Percentiles rank a stretch among this genome's conserved stretches.
phyloP scores from a whole-genome alignment of 1,140 invertebrate species.

The Euwallacea fornicatus region DNA sequence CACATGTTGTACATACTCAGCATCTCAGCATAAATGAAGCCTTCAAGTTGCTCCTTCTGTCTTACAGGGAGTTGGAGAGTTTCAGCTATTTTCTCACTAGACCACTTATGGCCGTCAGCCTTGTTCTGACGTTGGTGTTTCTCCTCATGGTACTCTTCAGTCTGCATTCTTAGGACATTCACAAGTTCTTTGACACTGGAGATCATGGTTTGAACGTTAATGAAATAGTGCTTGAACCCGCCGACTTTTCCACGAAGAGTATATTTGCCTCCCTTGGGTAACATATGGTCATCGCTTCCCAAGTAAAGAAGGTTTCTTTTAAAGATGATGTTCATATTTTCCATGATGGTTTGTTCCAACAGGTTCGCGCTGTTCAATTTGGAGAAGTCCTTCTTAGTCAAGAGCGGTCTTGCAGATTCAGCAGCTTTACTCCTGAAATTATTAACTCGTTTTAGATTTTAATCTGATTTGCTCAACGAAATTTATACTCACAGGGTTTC shows the following conservation, averaged over 20 bases:
- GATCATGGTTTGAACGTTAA: conserved; percentile 49
- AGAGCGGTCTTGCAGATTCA: conserved; percentile 56
- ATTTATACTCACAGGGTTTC: conserved; percentile 56
- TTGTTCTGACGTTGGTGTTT: conserved; percentile 21
- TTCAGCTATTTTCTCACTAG: conserved; percentile 58
- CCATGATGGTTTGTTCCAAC: conserved; percentile 51
- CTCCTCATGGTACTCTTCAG: conserved; percentile 31
- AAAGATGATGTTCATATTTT: conserved; percentile 56
- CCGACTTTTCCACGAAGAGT: conserved; percentile 52
- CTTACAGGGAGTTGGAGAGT: conserved; percentile 60
- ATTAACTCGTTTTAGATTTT: background rate
- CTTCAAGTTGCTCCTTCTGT: conserved; percentile 60
- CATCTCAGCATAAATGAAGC: conserved; percentile 51
- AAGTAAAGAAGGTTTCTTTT: conserved; percentile 53
- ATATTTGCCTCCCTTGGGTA: conserved; percentile 57
- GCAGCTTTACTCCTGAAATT: conserved; percentile 58
- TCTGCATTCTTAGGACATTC: conserved; percentile 50
- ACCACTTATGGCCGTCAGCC: conserved; percentile 44
- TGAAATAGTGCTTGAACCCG: conserved; percentile 48
- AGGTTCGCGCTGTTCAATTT: conserved; percentile 57
- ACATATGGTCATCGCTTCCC: conserved; percentile 58
- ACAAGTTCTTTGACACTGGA: conserved; percentile 58
- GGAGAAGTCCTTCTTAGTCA: conserved; percentile 59
- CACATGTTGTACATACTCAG: conserved; percentile 29
- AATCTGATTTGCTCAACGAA: background rate